Evolutionary conservation across 2,113 vertebrate species (phyloP).

Genomic region (Dermatemys mawii): DNA sequence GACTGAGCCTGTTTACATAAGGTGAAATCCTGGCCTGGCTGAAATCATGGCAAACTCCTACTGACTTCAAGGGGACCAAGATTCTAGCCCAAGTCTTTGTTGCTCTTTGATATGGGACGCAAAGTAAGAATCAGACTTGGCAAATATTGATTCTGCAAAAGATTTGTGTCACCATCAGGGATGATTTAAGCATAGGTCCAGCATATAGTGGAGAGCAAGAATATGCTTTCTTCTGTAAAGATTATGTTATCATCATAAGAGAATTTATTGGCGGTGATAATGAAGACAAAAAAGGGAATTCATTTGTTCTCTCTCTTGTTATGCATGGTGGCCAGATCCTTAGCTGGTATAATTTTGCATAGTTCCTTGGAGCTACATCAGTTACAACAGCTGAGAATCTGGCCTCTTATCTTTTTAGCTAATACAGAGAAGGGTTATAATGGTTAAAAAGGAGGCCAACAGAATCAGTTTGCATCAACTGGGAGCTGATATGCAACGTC

Average conservation of each 20-base stretch:
- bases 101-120: background rate
- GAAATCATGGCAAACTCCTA: fast-evolving
- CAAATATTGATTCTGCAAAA: background rate
- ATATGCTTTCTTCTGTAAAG: background rate
- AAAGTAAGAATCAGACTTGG: background rate
- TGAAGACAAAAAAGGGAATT: background rate
- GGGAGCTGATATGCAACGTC: background rate
- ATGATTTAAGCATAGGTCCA: constrained; percentile 50
- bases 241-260: background rate
- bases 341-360: background rate
- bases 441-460: fast-evolving
- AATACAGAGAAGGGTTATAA: background rate
- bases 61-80: background rate
- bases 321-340: background rate
- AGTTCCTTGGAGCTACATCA: fast-evolving
- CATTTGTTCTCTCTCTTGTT: background rate
- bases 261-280: background rate
- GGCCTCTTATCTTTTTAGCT: fast-evolving
- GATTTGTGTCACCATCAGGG: constrained; percentile 12
- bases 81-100: background rate
- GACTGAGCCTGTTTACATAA: fast-evolving
- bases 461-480: fast-evolving
- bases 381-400: background rate
- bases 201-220: background rate
- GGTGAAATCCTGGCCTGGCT: fast-evolving